Conservation (phyloP, 2,113 vertebrate species). For the Apodemus speciosus region DNA sequence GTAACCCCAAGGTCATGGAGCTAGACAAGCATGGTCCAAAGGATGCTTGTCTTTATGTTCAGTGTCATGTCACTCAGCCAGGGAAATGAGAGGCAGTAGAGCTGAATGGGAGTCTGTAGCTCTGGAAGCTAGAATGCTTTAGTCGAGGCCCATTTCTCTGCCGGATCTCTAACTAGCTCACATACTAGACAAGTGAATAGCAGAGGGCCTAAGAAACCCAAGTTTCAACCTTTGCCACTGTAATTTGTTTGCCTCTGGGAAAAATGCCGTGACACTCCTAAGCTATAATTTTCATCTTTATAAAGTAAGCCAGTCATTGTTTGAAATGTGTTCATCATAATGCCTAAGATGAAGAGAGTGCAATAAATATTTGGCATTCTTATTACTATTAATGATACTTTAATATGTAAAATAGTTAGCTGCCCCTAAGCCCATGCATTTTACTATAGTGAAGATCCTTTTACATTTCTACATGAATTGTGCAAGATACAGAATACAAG, state of each 20-base stretch:
- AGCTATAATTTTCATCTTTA: not conserved
- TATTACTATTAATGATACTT: slow-evolving; percentile 16
- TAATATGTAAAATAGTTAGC: slow-evolving; percentile 6
- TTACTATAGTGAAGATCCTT: slow-evolving; percentile 8
- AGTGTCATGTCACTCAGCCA: not conserved
- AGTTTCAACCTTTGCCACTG: not conserved
- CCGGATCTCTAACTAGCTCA: not conserved
- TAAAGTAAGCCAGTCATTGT: slow-evolving; percentile 12
- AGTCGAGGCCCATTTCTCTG: not conserved
- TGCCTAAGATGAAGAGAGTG: not conserved
- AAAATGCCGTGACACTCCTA: not conserved
- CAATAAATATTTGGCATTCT: not conserved
- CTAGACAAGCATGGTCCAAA: not conserved
- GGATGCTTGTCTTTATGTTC: not conserved
- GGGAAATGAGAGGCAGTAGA: not conserved
- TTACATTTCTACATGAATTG: not conserved
- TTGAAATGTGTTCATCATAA: not conserved
- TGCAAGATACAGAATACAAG: not conserved
- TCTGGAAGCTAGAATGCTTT: not conserved
- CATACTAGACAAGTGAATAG: not conserved
- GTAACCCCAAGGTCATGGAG: not conserved
- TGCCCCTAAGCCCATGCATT: not conserved
- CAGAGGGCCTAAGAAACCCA: not conserved
- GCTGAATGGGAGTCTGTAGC: not conserved
- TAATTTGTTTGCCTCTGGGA: not conserved